Base-by-base conservation (phyloP, 2,113 vertebrate species). In the Pelecanus crispus region DNA sequence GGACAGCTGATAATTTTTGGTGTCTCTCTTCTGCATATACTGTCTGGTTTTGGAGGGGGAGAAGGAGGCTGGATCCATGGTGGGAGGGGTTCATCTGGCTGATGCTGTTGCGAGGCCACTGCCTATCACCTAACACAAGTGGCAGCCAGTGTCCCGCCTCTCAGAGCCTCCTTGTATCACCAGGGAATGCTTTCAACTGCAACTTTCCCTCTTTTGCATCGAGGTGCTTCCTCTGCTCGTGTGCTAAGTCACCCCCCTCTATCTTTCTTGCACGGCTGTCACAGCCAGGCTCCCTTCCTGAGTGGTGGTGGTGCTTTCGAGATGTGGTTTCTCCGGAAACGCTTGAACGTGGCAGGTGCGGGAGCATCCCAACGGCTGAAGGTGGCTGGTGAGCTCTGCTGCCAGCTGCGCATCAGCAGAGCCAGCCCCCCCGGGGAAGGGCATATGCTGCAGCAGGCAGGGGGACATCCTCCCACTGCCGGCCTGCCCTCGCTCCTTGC, bases 241-340 rank as follows among this genome's bases (percentile, higher is more conserved):
- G 53, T 10, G 62, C 56, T 22, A 24, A 22, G 13, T 44, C 74
- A 38, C 3, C 61, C 72, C 19, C 17, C 42, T 32, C 53, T 52
- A 7, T 18, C 44, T 65, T 44, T 71, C 67, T 38, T n/a, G 80
- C 36, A 7, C 4, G 63, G 82, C 73, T 4, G 7, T 28, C 49
- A 5, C 50, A 24, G 77, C 81, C 1, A 2, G 21, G n/a, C 19
- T 81, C 38, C 42, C 36, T 63, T 42, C 53, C 91, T 58, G 65
- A 12, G 65, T 2, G 74, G 40, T 24, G 81, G 20, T 17, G 86
- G 70, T 42, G 86, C 66, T 81, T 6, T 40, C 56, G 71, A 91
- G 93, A 95, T 95, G 93, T 92, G 93, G 96, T 90, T 95, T 90
- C 82, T 95, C 79, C 2, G 6, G 81, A 52, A 81, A 45, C 3